Evolutionary conservation across 2,888 invertebrate genomes (phyloP).

Genomic region (Nephrotoma guestfalica): DNA sequence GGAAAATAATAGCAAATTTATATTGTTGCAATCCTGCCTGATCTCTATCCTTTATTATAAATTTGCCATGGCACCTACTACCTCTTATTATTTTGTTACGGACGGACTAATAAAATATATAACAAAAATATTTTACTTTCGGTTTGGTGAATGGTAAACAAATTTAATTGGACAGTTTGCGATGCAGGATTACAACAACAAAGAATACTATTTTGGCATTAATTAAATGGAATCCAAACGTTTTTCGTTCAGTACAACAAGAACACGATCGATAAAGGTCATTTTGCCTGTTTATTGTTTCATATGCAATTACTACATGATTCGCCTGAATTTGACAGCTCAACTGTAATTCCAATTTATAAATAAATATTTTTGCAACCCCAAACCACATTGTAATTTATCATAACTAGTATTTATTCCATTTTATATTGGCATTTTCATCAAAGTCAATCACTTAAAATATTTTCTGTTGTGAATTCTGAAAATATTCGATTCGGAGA

Average conservation of each 20-base stretch:
- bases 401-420: not conserved
- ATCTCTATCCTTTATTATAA: not conserved
- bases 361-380: not conserved
- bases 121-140: not conserved
- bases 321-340: not conserved
- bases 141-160: not conserved
- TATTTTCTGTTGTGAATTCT: not conserved
- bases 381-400: not conserved
- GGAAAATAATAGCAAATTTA: not conserved
- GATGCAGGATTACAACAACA: not conserved
- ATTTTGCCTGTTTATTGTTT: not conserved
- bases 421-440: not conserved
- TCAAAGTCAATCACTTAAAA: not conserved
- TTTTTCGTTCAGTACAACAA: not conserved
- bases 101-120: not conserved
- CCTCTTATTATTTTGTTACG: not conserved
- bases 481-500: not conserved
- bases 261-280: not conserved
- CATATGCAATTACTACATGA: not conserved
- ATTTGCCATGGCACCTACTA: not conserved
- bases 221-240: not conserved
- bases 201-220: not conserved
- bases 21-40: not conserved
- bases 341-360: not conserved
- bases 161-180: not conserved